Base-by-base conservation (phyloP, 2,113 vertebrate species). In the Hippocampus comes region DNA sequence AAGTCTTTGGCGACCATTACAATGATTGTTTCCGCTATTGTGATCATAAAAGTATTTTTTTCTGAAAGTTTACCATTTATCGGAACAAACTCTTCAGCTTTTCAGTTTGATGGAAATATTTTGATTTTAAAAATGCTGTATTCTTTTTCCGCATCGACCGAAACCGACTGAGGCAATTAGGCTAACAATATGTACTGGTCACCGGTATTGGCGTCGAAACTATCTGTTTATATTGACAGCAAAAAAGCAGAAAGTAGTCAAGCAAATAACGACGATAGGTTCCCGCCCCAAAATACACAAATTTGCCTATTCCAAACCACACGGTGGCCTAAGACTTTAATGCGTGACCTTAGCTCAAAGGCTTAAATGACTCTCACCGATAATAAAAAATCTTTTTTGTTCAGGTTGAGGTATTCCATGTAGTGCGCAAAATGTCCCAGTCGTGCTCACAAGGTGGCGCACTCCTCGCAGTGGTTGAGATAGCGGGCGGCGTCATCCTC, bases 381-480 rank as follows among this genome's bases (percentile, higher is more conserved):
- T 18, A 61, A 61, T 17, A 8, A 4, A 17, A 34, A 61, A 34
- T 60, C 7, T 2, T 61, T 61, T 38, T 61, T 30, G 59, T 61
- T 18, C 27, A 61, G 17, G 17, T 61, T 34, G 59, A 61, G 59
- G 59, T 61, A 61, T 61, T 34, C 15, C 59, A 61, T 30, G 53
- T 56, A 56, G 53, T 56, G 53, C 10, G 53, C 53, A 56, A 56
- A 56, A 1, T n/a, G 53, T 56, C 21, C 53, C 20, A n/a, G 64
- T 49, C 23, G 11, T 30, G 48, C 20, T 90, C 77, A 93, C 61
- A 89, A 74, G 66, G 76, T 85, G 80, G 88, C 91, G 69, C 96
- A 98, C 72, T 96, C 95, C 0, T 92, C 82, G 67, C 94, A 93
- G 0, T 98, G 97, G 70, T 92, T 93, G 46, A 96, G 85, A 84